Evolutionary conservation across 2,888 invertebrate genomes (phyloP), one percentile per base, ranked within the genome.

Genomic region (Autographa gamma): DNA sequence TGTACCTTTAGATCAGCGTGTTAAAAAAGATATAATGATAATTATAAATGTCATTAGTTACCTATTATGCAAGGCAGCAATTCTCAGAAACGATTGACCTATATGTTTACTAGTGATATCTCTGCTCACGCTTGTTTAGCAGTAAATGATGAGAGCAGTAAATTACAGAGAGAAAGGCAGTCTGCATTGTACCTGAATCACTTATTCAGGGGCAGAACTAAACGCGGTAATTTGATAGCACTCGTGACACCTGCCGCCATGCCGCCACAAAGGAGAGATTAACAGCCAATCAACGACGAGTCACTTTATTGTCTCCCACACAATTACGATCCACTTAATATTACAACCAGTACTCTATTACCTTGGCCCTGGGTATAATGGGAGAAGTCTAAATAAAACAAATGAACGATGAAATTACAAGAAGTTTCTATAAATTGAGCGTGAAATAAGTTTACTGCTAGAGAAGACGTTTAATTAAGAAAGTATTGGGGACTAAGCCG

Each of bases 361-460:
- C 48, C 54, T 43, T 59, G 41, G 63, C 18, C 25, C n/a, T 5
- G 52, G 19, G 19, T 1, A 11, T 13, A 16, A 25, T 18, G 9
- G 52, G 62, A 63, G 62, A 67, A 60, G 54, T 19, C 61, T 48
- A 48, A 32, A 0, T 59, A 31, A 7, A 67, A 31, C 38, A 63
- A 75, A 70, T 79, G 60, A 16, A 38, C 48, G n/a, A 63, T 59
- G n/a, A 64, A n/a, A 74, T 74, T 58, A 58, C 25, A 61, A 56
- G 19, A 34, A 56, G 66, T 61, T 66, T 68, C 56, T 56, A 43
- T 63, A 18, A 38, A 74, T 13, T 41, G 9, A 52, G 48, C 66
- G 77, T 61, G 66, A 67, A 70, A 64, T 58, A 41, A 16, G 61
- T 78, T 64, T 64, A 75, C 66, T 69, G 54, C 25, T 13, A 25